These are phyloP conservation scores for Mus pahari DNA, from an alignment of 2,113 vertebrate genomes.

Conservation along the genomic window DNA sequence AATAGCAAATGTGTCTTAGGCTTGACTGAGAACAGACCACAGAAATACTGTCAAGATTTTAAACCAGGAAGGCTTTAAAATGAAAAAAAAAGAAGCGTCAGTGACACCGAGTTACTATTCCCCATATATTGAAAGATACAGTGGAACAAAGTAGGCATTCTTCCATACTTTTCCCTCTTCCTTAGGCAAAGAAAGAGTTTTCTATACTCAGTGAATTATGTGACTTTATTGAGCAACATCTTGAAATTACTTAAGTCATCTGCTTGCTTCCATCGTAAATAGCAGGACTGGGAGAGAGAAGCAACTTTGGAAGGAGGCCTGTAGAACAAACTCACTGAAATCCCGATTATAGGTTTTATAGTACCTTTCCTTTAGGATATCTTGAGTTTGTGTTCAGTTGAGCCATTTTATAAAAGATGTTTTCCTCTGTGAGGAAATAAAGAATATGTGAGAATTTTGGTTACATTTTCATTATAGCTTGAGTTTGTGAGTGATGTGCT, in stretches of 20 bases:
- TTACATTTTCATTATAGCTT: constrained; percentile 17
- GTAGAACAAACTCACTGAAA: not conserved
- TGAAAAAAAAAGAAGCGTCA: not conserved
- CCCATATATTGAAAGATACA: not conserved
- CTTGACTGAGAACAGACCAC: constrained; percentile 58
- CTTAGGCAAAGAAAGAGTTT: not conserved
- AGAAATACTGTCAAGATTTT: not conserved
- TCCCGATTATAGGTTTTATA: not conserved
- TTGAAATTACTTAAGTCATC: not conserved
- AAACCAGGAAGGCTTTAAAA: constrained; percentile 17
- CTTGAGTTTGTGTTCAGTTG: not conserved
- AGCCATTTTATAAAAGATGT: constrained; percentile 23
- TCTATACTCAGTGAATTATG: not conserved
- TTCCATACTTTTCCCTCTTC: not conserved
- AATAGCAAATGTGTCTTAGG: not conserved
- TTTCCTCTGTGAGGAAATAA: constrained; percentile 32
- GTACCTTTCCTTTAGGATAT: not conserved
- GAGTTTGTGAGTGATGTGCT: constrained; percentile 38
- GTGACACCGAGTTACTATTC: constrained; percentile 33
- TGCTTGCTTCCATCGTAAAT: not conserved
- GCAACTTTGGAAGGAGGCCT: not conserved
- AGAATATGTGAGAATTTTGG: constrained; percentile 15
- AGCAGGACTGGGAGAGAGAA: not conserved
- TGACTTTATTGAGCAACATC: not conserved
- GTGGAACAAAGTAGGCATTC: not conserved